Percentiles rank a stretch among this genome's conserved stretches.
phyloP scores from a whole-genome alignment of 35 echinoderm and acorn worm species.

The Ptychodera flava region DNA sequence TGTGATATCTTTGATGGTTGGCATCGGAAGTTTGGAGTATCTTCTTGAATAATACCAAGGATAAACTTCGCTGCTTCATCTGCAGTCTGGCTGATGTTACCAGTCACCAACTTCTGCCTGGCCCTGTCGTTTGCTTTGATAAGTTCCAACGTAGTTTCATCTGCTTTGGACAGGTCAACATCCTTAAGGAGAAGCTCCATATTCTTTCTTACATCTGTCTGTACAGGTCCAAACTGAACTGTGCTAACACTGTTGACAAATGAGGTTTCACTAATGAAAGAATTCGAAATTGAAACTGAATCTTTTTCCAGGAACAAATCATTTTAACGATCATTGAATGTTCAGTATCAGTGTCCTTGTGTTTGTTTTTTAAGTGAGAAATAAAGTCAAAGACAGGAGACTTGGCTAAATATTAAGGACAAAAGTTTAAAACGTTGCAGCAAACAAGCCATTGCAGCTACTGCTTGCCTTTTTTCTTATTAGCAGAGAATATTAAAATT shows the following conservation, averaged over 20 bases:
- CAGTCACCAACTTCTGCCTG: neutral
- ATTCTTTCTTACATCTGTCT: neutral
- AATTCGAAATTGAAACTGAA: no score
- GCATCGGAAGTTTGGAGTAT: neutral
- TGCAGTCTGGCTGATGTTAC: neutral
- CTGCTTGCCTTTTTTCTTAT: no score
- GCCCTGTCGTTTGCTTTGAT: neutral
- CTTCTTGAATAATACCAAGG: neutral
- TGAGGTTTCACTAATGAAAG: no score
- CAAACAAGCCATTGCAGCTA: no score
- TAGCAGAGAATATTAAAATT: no score
- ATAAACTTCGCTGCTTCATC: neutral
- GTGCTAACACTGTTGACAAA: neutral
- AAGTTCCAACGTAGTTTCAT: neutral
- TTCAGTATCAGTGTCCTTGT: no score
- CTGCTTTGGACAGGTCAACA: neutral
- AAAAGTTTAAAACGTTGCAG: no score
- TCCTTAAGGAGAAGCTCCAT: neutral
- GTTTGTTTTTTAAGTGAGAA: no score
- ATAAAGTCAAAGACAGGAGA: no score
- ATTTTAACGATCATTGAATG: no score
- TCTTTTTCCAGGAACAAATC: no score
- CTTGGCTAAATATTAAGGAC: no score
- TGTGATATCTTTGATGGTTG: neutral
- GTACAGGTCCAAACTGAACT: neutral